A percentile compares a stretch with the other conserved stretches of the same genome.
Conservation (phyloP, 2,113 vertebrate species). For the Lepidothrix coronata region DNA sequence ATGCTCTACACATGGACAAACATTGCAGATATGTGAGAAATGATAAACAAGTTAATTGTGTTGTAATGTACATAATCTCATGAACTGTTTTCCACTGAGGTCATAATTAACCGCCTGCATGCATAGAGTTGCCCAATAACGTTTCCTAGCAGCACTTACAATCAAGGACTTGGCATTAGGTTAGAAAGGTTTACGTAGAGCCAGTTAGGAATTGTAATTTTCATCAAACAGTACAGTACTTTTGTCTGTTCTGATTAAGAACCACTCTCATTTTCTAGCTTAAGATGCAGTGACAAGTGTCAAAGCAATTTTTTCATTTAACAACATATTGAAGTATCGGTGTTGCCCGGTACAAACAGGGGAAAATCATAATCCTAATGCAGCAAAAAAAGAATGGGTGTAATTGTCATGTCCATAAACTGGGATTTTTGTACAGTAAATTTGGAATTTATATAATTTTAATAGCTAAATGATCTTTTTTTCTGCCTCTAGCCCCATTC, state of each 20-base stretch:
- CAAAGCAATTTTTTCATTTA: slow-evolving; percentile 56
- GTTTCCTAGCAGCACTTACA: slow-evolving; percentile 47
- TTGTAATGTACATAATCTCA: slow-evolving; percentile 59
- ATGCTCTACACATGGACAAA: neutral
- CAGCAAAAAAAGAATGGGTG: neutral
- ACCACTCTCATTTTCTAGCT: slow-evolving; percentile 39
- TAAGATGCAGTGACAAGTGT: slow-evolving; percentile 41
- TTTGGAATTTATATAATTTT: neutral
- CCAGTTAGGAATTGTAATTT: slow-evolving; percentile 52
- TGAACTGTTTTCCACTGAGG: slow-evolving; percentile 49
- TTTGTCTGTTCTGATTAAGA: slow-evolving; percentile 62
- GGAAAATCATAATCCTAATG: neutral
- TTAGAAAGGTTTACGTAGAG: slow-evolving; percentile 37
- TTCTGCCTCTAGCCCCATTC: neutral
- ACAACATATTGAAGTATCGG: slow-evolving; percentile 14
- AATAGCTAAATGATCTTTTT: neutral
- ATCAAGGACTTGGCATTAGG: slow-evolving; percentile 33
- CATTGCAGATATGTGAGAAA: slow-evolving; percentile 24
- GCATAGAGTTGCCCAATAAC: neutral
- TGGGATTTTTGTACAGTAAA: neutral
- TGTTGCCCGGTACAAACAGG: neutral
- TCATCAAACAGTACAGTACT: slow-evolving; percentile 19
- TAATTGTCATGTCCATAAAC: neutral
- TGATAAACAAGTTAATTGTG: slow-evolving; percentile 58
- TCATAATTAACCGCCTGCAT: slow-evolving; percentile 62